Percentiles rank a stretch among this genome's conserved stretches.
These are phyloP conservation scores for Ia io DNA, from an alignment of 2,113 vertebrate species.

Conservation along the genomic window DNA sequence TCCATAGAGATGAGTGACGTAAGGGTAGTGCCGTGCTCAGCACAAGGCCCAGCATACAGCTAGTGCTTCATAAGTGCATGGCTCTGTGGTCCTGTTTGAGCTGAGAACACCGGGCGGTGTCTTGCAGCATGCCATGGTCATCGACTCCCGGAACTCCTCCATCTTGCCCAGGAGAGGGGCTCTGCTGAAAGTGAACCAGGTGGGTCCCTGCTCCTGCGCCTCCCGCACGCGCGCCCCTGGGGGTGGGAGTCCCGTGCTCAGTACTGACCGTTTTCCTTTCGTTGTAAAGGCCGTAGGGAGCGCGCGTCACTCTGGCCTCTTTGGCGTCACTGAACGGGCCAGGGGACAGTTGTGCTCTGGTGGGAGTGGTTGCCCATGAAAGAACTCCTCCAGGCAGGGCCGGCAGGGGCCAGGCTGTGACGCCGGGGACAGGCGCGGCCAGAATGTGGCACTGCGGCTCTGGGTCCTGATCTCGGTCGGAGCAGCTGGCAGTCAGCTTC, in stretches of 20 bases:
- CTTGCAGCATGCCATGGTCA: constrained; percentile 91
- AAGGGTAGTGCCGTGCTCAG: accelerated
- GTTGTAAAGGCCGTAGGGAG: neutral
- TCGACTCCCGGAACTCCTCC: constrained; percentile 94
- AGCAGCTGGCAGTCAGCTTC: accelerated
- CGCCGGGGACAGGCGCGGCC: no score
- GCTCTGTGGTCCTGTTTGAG: accelerated
- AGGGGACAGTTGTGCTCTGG: neutral
- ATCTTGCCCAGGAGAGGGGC: constrained; percentile 93
- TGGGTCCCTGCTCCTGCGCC: neutral
- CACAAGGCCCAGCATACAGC: accelerated
- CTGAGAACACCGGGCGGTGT: accelerated
- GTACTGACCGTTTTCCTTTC: accelerated
- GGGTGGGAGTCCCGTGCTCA: accelerated
- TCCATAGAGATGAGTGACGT: accelerated
- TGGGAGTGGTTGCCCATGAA: accelerated
- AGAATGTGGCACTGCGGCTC: accelerated
- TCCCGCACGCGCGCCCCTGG: accelerated
- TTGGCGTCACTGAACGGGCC: accelerated
- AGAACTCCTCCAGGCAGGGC: accelerated
- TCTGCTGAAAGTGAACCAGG: constrained; percentile 96
- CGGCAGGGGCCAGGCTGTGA: accelerated
- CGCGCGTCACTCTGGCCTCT: neutral
- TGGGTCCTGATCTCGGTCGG: neutral
- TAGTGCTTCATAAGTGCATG: accelerated